These are phyloP conservation scores for Xestia sexstrigata DNA, from an alignment of 2,888 invertebrate genomes.

Conservation along the genomic window DNA sequence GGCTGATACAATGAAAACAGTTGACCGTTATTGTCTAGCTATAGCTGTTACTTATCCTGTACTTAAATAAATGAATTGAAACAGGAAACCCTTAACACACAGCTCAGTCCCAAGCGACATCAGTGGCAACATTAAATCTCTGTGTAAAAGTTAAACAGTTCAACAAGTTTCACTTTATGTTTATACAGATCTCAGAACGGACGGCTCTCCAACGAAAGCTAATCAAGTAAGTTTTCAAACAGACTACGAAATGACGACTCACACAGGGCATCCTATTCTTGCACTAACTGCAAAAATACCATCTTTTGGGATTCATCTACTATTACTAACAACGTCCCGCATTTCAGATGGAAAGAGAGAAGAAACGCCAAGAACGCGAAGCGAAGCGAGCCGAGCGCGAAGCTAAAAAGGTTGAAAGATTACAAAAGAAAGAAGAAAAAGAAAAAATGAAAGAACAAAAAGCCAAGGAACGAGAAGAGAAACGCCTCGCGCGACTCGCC, in stretches of 20 bases:
- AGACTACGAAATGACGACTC: no score
- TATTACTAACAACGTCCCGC: background rate
- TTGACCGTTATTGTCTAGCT: background rate
- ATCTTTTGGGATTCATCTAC: no score
- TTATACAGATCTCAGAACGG: slow-evolving; percentile 81
- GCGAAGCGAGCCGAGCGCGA: slow-evolving; percentile 86
- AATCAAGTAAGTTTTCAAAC: slow-evolving; percentile 78
- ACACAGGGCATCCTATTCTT: background rate
- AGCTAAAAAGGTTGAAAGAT: slow-evolving; percentile 84
- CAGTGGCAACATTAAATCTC: background rate
- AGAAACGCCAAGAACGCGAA: slow-evolving; percentile 90
- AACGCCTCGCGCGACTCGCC: slow-evolving; percentile 83
- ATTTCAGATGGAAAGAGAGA: slow-evolving; percentile 88
- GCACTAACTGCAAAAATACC: background rate
- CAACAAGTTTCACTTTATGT: slow-evolving; percentile 38
- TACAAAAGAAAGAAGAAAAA: slow-evolving; percentile 88
- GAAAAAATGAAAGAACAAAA: slow-evolving; percentile 86
- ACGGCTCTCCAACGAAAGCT: slow-evolving; percentile 77
- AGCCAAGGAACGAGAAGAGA: slow-evolving; percentile 88
- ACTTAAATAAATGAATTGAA: background rate
- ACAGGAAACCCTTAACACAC: background rate
- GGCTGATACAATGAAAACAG: background rate
- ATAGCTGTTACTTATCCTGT: background rate
- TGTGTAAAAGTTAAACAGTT: background rate
- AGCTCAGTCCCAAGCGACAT: background rate